phyloP scores from a whole-genome alignment of 2,888 invertebrate species.

The Drosophila recens region DNA sequence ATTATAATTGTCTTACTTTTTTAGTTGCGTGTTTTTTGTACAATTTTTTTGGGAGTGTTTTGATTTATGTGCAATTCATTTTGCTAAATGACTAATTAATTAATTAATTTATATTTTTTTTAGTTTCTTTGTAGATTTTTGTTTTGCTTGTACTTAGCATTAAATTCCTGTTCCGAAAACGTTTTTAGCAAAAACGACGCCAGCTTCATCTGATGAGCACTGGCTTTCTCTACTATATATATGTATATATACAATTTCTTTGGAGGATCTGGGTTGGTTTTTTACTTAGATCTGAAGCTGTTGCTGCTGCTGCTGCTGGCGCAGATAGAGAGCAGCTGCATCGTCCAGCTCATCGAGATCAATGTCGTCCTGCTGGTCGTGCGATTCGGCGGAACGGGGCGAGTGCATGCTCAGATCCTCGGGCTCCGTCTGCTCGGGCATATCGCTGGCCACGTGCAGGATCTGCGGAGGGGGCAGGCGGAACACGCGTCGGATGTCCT shows the following conservation, averaged over 20 bases:
- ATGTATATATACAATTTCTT: conserved; percentile 61
- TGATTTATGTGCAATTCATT: conserved; percentile 70
- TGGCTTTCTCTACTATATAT: conserved; percentile 7
- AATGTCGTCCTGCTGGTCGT: conserved; percentile 85
- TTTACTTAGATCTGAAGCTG: conserved; percentile 42
- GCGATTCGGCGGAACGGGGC: conserved; percentile 81
- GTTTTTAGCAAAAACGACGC: conserved; percentile 48
- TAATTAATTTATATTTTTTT: conserved; percentile 15
- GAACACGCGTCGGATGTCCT: conserved; percentile 86
- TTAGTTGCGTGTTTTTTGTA: conserved; percentile 64
- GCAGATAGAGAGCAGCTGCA: conserved; percentile 86
- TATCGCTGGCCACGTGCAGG: conserved; percentile 81
- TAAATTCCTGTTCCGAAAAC: conserved; percentile 76
- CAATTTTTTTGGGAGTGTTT: conserved; percentile 51
- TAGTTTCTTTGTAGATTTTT: conserved; percentile 13
- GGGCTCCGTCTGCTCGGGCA: conserved; percentile 95
- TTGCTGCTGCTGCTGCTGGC: conserved; percentile 83
- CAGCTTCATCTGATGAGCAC: conserved; percentile 71
- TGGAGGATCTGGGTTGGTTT: conserved; percentile 49
- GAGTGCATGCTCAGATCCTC: conserved; percentile 93
- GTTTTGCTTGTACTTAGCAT: conserved; percentile 74
- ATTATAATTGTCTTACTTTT: conserved; percentile 35
- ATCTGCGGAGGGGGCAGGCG: conserved; percentile 85
- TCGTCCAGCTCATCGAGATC: conserved; percentile 87
- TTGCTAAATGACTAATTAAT: conserved; percentile 40